Evolutionary conservation across 2,113 vertebrate genomes (phyloP), one percentile per base, ranked within the genome.

Genomic region (Heptranchias perlo): DNA sequence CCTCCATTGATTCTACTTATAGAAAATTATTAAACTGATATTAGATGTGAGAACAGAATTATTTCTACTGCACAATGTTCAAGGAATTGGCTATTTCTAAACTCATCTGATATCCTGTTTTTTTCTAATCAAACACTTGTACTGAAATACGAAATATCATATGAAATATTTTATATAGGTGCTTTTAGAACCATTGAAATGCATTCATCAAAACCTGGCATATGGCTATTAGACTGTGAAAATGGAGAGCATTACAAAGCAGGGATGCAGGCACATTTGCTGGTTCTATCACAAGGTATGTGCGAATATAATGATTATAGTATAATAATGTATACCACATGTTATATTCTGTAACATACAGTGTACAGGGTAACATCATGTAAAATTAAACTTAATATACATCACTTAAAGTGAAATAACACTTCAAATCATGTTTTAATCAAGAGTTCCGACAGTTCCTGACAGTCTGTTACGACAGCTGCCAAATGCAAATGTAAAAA

Each of bases 211-310:
- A 99, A 98, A 97, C 97, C 98, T 78, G 99, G 99, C 18, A 97
- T 98, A 96, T 99, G 99, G 99, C 98, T 98, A 96, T 97, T 99
- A 96, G 98, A 99, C 96, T 99, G 99, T 16, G 98, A 98, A 97
- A 97, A 99, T 35, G 98, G 98, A 67, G 97, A 98, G 84, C 98
- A 97, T 96, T 99, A 99, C 94, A 97, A 97, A 97, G 98, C 97
- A 96, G 99, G 99, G 96, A 99, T 99, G 99, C 98, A 98, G 96
- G 97, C 99, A 0, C 97, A 98, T 10, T 99, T 99, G 97, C 97
- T 99, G 96, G 97, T 99, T 97, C 96, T 99, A 94, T 98, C 99
- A 96, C 97, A 98, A 96, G 98, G 99, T 99, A 98, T 39, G 49
- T 49, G 89, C 8, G 4, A 1, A 28, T 94, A 25, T 47, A 11